A percentile compares a stretch with the other conserved stretches of the same genome.
Evolutionary conservation across 1,140 invertebrate species (phyloP).

Genomic region (Drosophila melanica): DNA sequence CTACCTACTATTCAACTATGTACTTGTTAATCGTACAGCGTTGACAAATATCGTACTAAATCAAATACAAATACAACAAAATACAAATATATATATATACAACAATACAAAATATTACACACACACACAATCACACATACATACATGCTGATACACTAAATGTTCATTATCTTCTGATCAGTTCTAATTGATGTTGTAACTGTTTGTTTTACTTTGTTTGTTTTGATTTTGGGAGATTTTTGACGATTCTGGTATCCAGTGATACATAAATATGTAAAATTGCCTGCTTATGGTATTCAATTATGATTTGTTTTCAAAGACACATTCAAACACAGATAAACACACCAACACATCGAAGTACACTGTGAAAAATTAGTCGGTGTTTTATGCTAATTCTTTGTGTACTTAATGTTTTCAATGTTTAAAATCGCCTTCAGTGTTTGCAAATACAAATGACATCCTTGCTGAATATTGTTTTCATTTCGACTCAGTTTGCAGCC

Average conservation of each 20-base stretch:
- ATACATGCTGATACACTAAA: conserved; percentile 26
- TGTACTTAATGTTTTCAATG: conserved; percentile 80
- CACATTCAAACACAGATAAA: conserved; percentile 27
- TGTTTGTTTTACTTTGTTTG: conserved; percentile 47
- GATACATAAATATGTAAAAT: conserved; percentile 56
- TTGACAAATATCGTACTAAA: conserved; percentile 60
- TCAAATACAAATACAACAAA: conserved; percentile 33
- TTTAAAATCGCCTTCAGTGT: conserved; percentile 80
- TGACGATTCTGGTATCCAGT: conserved; percentile 36
- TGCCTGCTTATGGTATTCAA: conserved; percentile 65
- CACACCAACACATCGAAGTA: conserved; percentile 39
- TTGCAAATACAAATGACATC: conserved; percentile 71
- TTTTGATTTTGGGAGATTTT: conserved; percentile 43
- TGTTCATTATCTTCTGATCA: conserved; percentile 64
- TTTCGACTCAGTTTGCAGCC: conserved; percentile 58
- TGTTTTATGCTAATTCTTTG: conserved; percentile 79
- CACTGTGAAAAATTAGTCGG: conserved; percentile 72
- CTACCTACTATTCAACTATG: conserved; percentile 70
- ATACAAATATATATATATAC: conserved; percentile 35
- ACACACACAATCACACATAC: conserved; percentile 27
- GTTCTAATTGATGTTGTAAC: conserved; percentile 78
- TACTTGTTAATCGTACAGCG: conserved; percentile 78
- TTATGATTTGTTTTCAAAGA: conserved; percentile 50
- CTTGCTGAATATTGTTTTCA: conserved; percentile 60
- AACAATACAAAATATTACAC: conserved; percentile 1